Base-by-base conservation (phyloP, 2,888 invertebrate species). In the Tanytarsus gracilentus region DNA sequence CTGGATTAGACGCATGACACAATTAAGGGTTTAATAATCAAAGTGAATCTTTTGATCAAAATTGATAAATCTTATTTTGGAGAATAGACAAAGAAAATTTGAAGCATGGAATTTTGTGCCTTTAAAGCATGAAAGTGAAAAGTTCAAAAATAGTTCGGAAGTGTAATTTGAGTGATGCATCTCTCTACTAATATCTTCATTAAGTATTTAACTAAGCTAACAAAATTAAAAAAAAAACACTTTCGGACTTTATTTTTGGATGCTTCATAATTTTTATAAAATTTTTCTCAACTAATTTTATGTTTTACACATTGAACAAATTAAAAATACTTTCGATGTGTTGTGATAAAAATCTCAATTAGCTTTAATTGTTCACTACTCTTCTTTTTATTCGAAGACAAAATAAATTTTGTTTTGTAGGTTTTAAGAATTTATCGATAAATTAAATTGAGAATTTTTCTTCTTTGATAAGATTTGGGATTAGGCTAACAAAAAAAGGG, bases 1-100 rank as follows among this genome's bases (percentile, higher is more conserved):
- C 8, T 60, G 60, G 60, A 49, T 60, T 18, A 6, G 25, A 6
- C 4, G 11, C 1, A 60, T 50, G 25, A 48, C 60, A 8, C 27
- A 27, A 25, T 27, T 58, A 6, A 40, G 40, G 4, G 6, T 40
- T 26, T 7, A 25, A 21, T 44, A 58, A 58, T 4, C 14, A 18
- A 25, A 40, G 7, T 36, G 18, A 14, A n/a, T 23, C 7, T 18
- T 3, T 16, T 18, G 8, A 29, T 30, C 3, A 8, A 11, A 16
- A 27, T 21, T 11, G n/a, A 14, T n/a, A 7, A n/a, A n/a, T n/a
- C n/a, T n/a, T n/a, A n/a, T n/a, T n/a, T 25, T 55, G 23, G 21
- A 33, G 23, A 55, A 55, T 23, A 36, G 36, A 36, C 21, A 14
- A 51, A 27, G 29, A 9, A 26, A 9, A 50, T 25, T 16, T 30